Evolutionary conservation across 2,113 vertebrate genomes (phyloP), one percentile per base, ranked within the genome.

Genomic region (Salvelinus fontinalis): DNA sequence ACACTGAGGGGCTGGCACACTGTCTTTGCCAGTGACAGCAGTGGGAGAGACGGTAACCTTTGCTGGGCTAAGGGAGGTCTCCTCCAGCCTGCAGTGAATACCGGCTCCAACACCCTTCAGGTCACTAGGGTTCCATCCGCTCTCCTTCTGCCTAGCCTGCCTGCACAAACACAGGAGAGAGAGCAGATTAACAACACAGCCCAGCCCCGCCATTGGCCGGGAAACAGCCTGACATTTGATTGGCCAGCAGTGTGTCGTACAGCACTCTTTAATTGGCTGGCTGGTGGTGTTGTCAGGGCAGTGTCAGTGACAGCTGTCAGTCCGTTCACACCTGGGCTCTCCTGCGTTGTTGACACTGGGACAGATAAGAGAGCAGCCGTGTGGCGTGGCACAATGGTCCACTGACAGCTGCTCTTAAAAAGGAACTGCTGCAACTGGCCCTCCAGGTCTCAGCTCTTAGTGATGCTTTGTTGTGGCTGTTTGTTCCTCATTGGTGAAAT

Each of bases 221-320:
- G 27, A 20, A 18, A n/a, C 27, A 39, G 29, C 20, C 29, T 18
- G 20, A 31, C 31, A 39, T 27, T 31, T 16, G 16, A 69, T 44
- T 69, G 67, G 67, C 51, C 51, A 54, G 51, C 20, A 39, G 34
- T 62, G n/a, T 62, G 7, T 22, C 2, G 20, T 8, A 54, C 14
- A 31, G 67, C 29, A 5, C 51, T 54, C 12, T 54, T 54, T 54
- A 7, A 54, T 27, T 39, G 67, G 20, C 67, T 20, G 67, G 14
- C 29, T 29, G 16, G 3, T 11, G 29, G 29, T 29, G 24, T 26
- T 24, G 27, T 16, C 66, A 29, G 66, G 9, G 66, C 6, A 4
- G 66, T 67, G 66, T 67, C 66, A 67, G 66, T 67, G 29, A 67
- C 13, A 29, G 66, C 67, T 69, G 34, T 18, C 67, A 44, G 13